Conservation (phyloP, 2,888 invertebrate genomes). For the Brachycybe producta region DNA sequence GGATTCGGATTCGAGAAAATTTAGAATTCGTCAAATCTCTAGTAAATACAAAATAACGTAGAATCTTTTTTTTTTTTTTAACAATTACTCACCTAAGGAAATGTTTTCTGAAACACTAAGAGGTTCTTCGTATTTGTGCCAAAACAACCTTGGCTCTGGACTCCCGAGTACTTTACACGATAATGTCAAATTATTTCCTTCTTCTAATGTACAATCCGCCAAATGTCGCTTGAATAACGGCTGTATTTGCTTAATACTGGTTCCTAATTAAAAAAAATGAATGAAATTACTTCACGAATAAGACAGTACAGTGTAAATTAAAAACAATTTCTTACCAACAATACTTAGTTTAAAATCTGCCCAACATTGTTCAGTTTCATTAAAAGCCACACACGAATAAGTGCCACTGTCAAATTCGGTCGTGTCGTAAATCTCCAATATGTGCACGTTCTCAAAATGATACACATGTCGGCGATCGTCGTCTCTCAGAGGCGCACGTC, state of each 20-base stretch:
- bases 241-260: slow-evolving; percentile 19
- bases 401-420: slow-evolving; percentile 27
- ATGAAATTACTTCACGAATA: neutral
- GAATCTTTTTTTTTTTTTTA: slow-evolving; percentile 5
- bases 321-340: slow-evolving; percentile 19
- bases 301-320: neutral
- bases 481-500: too few relatives aligned
- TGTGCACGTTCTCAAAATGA: slow-evolving; percentile 20
- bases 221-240: slow-evolving; percentile 25
- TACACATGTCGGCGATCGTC: slow-evolving; percentile 21
- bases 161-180: slow-evolving; percentile 35
- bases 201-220: slow-evolving; percentile 30
- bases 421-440: slow-evolving; percentile 26
- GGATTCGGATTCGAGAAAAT: too few relatives aligned
- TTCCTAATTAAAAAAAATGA: slow-evolving; percentile 17
- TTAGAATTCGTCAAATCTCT: neutral
- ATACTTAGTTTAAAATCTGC: slow-evolving; percentile 24
- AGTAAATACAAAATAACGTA: neutral
- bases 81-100: slow-evolving; percentile 19
- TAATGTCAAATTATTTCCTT: slow-evolving; percentile 34
- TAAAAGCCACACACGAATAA: slow-evolving; percentile 28
- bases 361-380: slow-evolving; percentile 26
- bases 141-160: slow-evolving; percentile 38
- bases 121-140: slow-evolving; percentile 35
- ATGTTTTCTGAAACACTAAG: slow-evolving; percentile 18